Evolutionary conservation across 2,113 vertebrate species (phyloP).

Genomic region (Hylia prasina): DNA sequence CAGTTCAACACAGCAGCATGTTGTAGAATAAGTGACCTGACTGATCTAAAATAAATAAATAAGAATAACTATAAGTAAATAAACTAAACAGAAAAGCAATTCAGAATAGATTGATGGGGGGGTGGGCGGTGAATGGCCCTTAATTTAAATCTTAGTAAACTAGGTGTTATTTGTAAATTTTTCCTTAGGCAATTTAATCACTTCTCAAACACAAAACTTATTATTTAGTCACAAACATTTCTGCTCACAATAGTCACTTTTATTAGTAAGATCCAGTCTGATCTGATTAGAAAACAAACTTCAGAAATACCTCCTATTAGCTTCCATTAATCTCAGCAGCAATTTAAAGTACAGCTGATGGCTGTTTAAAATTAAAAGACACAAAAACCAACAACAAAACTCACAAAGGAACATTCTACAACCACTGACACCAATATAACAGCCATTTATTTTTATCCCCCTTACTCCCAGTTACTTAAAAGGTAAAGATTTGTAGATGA

Average conservation of each 20-base stretch:
- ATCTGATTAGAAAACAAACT: slow-evolving; percentile 43
- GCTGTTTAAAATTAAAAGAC: neutral
- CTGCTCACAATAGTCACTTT: slow-evolving; percentile 15
- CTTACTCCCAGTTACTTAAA: neutral
- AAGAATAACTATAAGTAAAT: neutral
- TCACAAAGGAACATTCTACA: neutral
- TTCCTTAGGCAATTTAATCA: slow-evolving; percentile 25
- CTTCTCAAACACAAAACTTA: slow-evolving; percentile 28
- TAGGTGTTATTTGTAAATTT: neutral
- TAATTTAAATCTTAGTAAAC: slow-evolving; percentile 20
- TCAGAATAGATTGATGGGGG: neutral
- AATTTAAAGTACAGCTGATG: neutral
- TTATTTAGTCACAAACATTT: slow-evolving; percentile 34
- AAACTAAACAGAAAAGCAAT: neutral
- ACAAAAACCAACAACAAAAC: neutral
- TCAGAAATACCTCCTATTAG: neutral
- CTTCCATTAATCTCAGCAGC: neutral
- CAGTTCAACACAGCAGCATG: neutral
- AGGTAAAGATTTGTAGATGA: neutral
- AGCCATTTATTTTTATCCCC: neutral
- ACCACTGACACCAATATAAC: neutral
- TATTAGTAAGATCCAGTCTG: slow-evolving; percentile 26
- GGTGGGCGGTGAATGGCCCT: accelerated
- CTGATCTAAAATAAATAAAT: neutral
- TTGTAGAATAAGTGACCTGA: neutral